Evolutionary conservation across 1,140 invertebrate species (phyloP).

Genomic region (Pygmarrhopalites habei): DNA sequence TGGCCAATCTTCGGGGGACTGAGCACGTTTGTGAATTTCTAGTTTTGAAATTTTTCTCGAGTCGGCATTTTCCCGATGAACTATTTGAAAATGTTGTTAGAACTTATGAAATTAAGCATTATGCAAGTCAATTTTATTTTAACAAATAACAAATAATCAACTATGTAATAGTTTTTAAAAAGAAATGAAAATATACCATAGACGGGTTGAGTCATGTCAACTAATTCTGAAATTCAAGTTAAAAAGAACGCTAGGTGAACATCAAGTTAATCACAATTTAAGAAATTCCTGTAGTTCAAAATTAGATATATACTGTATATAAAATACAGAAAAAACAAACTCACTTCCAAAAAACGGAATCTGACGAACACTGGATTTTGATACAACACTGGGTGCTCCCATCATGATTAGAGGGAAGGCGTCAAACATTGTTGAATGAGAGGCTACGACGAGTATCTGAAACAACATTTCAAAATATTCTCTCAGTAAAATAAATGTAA

Average conservation of each 20-base stretch:
- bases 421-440: constrained; percentile 87
- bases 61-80: constrained; percentile 82
- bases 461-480: too few species aligned
- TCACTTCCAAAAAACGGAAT: constrained; percentile 84
- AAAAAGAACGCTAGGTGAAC: too few species aligned
- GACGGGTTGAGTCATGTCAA: constrained; percentile 88
- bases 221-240: constrained; percentile 58
- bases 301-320: background rate
- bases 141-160: too few species aligned
- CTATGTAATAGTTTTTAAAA: too few species aligned
- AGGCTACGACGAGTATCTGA: constrained; percentile 77
- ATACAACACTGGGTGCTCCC: constrained; percentile 74
- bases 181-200: too few species aligned
- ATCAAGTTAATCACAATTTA: background rate
- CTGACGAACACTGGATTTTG: constrained; percentile 68
- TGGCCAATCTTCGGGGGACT: constrained; percentile 76
- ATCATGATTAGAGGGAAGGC: constrained; percentile 71
- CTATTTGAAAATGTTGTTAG: too few species aligned
- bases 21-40: constrained; percentile 78
- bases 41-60: constrained; percentile 84
- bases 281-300: background rate
- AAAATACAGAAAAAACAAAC: constrained; percentile 40
- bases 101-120: too few species aligned
- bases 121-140: too few species aligned
- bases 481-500: too few species aligned